Base-by-base conservation (phyloP, 92 coral and sea anemone genomes). In the Galaxea fascicularis region DNA sequence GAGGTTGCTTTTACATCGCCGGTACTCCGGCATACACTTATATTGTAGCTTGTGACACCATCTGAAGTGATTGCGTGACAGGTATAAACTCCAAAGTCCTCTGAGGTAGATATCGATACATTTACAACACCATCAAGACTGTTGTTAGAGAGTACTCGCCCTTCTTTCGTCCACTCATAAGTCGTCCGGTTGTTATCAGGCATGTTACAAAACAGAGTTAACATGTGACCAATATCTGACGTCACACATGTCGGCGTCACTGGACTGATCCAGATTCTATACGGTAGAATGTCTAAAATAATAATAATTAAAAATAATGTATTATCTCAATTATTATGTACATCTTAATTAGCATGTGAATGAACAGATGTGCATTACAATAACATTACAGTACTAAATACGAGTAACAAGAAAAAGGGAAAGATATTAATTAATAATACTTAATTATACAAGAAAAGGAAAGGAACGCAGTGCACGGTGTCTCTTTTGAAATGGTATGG, bases 71-170 rank as follows among this genome's bases (percentile, higher is more conserved):
- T 54, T 17, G 35, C 86, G 20, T 82, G 78, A 71, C 86, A 82
- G 5, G 78, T 54, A 45, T 82, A 82, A 1, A 70, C 39, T 18
- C 86, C 86, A 82, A 82, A 82, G 41, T 82, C 86, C 7, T 58
- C 60, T 11, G 31, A 27, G 71, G 86, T 54, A 45, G 77, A 82
- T 22, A 82, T 26, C 8, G 78, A 0, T 10, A 70, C 58, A 59
- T 82, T 82, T 24, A 82, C 5, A 39, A 70, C 59, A 24, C 86
- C 60, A 44, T 24, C 30, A 11, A 12, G 22, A 18, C 86, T 82
- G 35, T 14, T 25, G 59, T 71, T 58, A 45, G 74, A 18, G 25
- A 82, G 22, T 17, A 62, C 46, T 46, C 21, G 26, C 20, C 62
- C 70, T 10, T 27, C 86, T 69, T 71, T 82, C 18, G 78, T 70